phyloP scores from a whole-genome alignment of 2,113 vertebrate genomes.

The Myrmecophaga tridactyla region DNA sequence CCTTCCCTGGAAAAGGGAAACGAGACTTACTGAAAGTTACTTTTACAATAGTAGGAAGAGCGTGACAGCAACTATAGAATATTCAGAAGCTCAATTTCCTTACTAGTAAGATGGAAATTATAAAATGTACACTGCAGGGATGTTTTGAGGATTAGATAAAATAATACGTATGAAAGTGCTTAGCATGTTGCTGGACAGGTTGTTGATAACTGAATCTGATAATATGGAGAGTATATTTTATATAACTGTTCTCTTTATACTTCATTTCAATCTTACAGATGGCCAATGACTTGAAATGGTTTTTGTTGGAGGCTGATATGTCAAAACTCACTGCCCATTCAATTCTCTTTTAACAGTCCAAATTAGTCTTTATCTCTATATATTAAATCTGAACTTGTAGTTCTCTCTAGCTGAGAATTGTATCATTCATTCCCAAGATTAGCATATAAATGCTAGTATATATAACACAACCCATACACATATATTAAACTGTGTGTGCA shows the following conservation, averaged over 20 bases:
- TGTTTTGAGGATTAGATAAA: background rate
- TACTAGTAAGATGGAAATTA: background rate
- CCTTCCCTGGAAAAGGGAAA: background rate
- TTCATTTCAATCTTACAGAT: conserved; percentile 27
- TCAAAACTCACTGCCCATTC: background rate
- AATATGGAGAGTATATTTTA: background rate
- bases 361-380: background rate
- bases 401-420: conserved; percentile 35
- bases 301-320: background rate
- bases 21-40: background rate
- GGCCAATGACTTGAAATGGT: background rate
- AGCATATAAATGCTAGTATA: conserved; percentile 62
- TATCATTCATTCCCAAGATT: conserved; percentile 57
- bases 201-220: background rate
- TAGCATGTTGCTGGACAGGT: background rate
- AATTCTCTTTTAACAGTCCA: conserved; percentile 26
- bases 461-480: conserved; percentile 24
- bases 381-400: conserved; percentile 47
- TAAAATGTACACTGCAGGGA: background rate
- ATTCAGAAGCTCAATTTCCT: background rate
- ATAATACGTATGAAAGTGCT: background rate
- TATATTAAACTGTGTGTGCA: conserved; percentile 32
- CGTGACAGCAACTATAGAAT: background rate
- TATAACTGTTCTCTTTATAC: background rate
- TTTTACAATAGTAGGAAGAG: background rate